These are phyloP conservation scores for Dufourea novaeangliae DNA, from an alignment of 1,140 invertebrate species.

Conservation along the genomic window DNA sequence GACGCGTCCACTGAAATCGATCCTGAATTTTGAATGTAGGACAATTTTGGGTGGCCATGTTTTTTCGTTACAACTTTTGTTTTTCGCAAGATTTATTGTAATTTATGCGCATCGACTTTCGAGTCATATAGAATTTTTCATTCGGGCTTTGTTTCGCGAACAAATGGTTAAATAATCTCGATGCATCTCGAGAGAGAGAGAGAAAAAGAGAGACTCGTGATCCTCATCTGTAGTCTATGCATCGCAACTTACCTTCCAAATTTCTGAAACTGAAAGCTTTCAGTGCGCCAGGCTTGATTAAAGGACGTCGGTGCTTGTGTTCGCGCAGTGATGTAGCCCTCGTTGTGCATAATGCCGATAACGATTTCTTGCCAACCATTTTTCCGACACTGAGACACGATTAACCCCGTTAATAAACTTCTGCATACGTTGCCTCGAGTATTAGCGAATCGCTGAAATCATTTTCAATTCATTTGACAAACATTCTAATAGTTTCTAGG, in stretches of 20 bases:
- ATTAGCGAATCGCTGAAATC: too few species aligned
- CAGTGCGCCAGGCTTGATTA: neutral
- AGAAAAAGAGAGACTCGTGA: too few species aligned
- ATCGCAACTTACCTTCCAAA: neutral
- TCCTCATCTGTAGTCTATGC: too few species aligned
- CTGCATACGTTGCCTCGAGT: too few species aligned
- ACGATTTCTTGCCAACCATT: constrained; percentile 13
- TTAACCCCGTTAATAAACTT: neutral
- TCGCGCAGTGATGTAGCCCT: neutral
- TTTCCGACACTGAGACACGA: neutral
- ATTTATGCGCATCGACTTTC: neutral
- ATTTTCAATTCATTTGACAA: too few species aligned
- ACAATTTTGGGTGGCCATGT: constrained; percentile 23
- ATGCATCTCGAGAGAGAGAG: neutral
- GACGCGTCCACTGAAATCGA: constrained; percentile 18
- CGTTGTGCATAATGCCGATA: neutral
- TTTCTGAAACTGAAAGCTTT: neutral
- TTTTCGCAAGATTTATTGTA: neutral
- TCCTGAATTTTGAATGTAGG: constrained; percentile 27
- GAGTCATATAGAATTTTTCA: neutral
- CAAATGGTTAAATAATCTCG: neutral
- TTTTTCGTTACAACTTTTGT: neutral
- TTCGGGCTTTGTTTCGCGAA: neutral
- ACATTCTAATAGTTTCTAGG: too few species aligned
- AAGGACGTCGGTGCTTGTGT: neutral